phyloP scores from a whole-genome alignment of 2,113 vertebrate species.

The Vanacampus margaritifer region DNA sequence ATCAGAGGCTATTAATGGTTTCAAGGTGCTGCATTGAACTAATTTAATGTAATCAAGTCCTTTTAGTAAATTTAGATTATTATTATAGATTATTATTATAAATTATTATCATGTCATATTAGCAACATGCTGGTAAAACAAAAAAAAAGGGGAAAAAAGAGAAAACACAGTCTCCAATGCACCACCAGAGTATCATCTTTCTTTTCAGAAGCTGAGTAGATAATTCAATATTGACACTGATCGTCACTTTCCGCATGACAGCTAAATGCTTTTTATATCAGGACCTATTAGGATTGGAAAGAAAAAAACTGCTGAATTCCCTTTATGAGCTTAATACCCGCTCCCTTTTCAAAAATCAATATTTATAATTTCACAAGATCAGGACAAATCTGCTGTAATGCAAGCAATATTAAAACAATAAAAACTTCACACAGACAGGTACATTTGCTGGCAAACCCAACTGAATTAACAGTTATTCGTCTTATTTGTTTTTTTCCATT shows the following conservation, averaged over 20 bases:
- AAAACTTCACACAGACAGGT: slow-evolving; percentile 63
- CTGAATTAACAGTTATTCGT: slow-evolving; percentile 58
- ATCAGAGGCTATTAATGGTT: not conserved
- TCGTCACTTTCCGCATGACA: slow-evolving; percentile 44
- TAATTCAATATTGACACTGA: slow-evolving; percentile 27
- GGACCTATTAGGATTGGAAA: slow-evolving; percentile 36
- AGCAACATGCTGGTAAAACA: no score
- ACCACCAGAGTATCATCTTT: not conserved
- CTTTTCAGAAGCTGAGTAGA: slow-evolving; percentile 18
- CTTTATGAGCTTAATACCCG: slow-evolving; percentile 4
- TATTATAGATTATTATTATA: no score
- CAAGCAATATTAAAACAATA: slow-evolving; percentile 75
- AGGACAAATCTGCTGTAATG: slow-evolving; percentile 65
- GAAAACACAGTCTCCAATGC: not conserved
- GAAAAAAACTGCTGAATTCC: not conserved
- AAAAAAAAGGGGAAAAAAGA: not conserved
- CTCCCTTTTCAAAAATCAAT: slow-evolving; percentile 69
- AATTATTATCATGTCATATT: no score
- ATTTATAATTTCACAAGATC: slow-evolving; percentile 76
- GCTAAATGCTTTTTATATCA: slow-evolving; percentile 50
- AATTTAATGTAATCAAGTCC: not conserved
- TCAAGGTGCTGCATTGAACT: not conserved
- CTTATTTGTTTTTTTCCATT: slow-evolving; percentile 27
- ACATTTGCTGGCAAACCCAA: slow-evolving; percentile 59
- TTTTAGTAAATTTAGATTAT: not conserved